phyloP scores from a whole-genome alignment of 2,888 invertebrate species.

The Belgica antarctica region DNA sequence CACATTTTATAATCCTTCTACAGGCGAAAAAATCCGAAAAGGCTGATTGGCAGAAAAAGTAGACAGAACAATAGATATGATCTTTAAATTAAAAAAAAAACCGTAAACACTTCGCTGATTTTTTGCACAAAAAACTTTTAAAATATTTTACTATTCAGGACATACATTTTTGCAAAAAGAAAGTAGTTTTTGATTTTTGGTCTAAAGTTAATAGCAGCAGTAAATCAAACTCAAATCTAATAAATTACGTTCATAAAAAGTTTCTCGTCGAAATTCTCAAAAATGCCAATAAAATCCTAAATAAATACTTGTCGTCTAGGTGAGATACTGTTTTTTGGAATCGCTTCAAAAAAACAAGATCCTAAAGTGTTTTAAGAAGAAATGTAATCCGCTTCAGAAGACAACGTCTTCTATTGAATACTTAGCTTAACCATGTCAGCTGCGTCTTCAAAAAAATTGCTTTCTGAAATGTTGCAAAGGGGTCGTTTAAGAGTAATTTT shows the following conservation, averaged over 20 bases:
- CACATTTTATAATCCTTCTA: conserved; percentile 54
- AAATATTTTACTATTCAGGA: not conserved
- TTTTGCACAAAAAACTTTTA: not conserved
- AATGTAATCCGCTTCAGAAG: too few relatives aligned
- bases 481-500: too few relatives aligned
- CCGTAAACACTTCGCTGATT: not conserved
- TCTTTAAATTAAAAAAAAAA: conserved; percentile 10
- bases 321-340: conserved; percentile 16
- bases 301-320: conserved; percentile 10
- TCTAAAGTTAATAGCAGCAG: not conserved
- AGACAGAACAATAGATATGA: conserved; percentile 49
- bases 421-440: too few relatives aligned
- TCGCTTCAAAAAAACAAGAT: not conserved
- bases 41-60: conserved; percentile 71
- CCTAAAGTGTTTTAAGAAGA: too few relatives aligned
- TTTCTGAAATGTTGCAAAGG: too few relatives aligned
- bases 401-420: too few relatives aligned
- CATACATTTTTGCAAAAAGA: not conserved
- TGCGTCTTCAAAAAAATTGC: not conserved
- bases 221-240: not conserved
- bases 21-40: conserved; percentile 78
- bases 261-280: not conserved
- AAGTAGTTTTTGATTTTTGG: not conserved
- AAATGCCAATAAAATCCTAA: conserved; percentile 5
- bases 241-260: not conserved